Evolutionary conservation across 1,140 invertebrate species (phyloP).

Genomic region (Nephotettix cincticeps): DNA sequence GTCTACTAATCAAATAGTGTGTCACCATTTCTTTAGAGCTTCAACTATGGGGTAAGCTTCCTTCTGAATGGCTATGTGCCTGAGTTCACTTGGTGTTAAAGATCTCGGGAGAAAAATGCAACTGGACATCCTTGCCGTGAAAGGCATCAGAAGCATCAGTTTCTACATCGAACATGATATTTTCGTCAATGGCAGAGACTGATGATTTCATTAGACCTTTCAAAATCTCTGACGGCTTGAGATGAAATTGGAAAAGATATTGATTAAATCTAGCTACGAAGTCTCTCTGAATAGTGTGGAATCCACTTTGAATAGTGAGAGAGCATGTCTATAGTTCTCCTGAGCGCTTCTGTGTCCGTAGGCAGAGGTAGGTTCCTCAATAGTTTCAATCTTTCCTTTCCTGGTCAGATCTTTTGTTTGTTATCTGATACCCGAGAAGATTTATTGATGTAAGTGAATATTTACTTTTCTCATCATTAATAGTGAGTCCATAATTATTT

Average conservation of each 20-base stretch:
- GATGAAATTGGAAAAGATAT: not conserved
- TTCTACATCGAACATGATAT: no score
- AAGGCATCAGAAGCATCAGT: slow-evolving; percentile 33
- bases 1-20: slow-evolving; percentile 33
- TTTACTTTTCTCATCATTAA: no score
- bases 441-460: no score
- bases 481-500: no score
- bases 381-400: no score
- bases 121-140: slow-evolving; percentile 37
- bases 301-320: no score
- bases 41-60: slow-evolving; percentile 54
- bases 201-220: not conserved
- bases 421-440: not conserved
- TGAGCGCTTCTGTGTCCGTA: no score
- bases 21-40: slow-evolving; percentile 51
- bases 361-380: no score
- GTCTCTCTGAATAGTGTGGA: no score
- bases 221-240: not conserved
- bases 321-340: no score
- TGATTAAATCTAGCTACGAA: not conserved
- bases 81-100: slow-evolving; percentile 48
- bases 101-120: slow-evolving; percentile 40
- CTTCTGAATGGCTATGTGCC: slow-evolving; percentile 56
- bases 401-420: no score
- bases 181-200: not conserved